Evolutionary conservation across 2,888 invertebrate species (phyloP), one percentile per base, ranked within the genome.

Genomic region (Lomographa bimaculata): DNA sequence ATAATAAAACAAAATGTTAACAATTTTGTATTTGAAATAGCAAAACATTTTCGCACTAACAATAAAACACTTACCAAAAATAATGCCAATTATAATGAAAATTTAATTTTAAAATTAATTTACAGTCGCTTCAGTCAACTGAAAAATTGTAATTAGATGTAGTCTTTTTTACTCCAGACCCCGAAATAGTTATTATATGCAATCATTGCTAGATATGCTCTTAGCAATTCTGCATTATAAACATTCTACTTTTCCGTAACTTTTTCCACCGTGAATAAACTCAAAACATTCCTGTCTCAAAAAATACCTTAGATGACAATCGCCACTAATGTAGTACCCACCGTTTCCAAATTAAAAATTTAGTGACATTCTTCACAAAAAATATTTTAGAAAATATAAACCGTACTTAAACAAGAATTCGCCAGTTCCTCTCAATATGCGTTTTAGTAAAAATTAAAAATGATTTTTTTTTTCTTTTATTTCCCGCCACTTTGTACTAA

Each of bases 1-100:
- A 59, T 68, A 64, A 68, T 72, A 65, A 48, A 74, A 75, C 70
- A 62, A 66, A 68, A 67, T 69, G 64, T 71, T 71, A 77, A 77
- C 76, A 73, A 70, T 74, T 72, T 60, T 60, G 46, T 46, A 61
- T 64, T 64, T 57, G 64, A 67, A 65, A 59, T 66, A 70, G 68
- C 61, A 64, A 76, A 65, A 67, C 64, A 60, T 60, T 61, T 50
- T 60, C 53, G 46, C 59, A 71, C 65, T 71, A 74, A 71, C 66
- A 71, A 70, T 70, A 64, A 64, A 67, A 73, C 60, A 70, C 71
- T 69, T 71, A 74, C 59, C 60, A 60, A 67, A 41, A 73, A 68
- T 58, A 71, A 70, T 69, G 67, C 68, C 71, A 58, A 69, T 68
- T 61, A 68, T 54, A 60, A 46, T 38, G 40, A 48, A 51, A 37